Evolutionary conservation across 2,113 vertebrate genomes (phyloP), one percentile per base, ranked within the genome.

Genomic region (Passer montanus): DNA sequence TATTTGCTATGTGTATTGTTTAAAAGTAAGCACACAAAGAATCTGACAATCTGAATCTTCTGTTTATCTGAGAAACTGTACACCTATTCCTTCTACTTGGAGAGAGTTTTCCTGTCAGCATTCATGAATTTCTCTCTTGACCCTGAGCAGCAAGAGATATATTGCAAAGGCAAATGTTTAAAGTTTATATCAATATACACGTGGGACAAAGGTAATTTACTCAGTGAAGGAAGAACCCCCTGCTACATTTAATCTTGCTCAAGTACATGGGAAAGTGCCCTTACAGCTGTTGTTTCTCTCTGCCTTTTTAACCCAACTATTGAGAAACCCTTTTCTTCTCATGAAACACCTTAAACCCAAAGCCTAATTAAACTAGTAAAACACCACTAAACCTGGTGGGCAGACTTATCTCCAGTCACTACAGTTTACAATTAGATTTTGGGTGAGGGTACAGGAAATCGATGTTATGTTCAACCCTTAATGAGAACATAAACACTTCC

Each of bases 141-240:
- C 93, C 68, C 94, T 79, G 72, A 96, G 94, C 95, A 96, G 93
- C 35, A 72, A 97, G 87, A 97, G 96, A 93, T 93, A 97, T 97
- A 97, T 91, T 94, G 97, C 95, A 97, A 97, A 98, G 95, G 96
- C 97, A 97, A 97, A 95, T 83, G 93, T 94, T 94, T 95, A 96
- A 94, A 97, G 96, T 97, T 97, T 97, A 91, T 96, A 97, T 97
- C 97, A 97, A 97, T 97, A 97, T 87, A 94, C 97, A 97, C 90
- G n/a, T 84, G 94, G 97, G 97, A 98, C 96, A 83, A 84, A 97
- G 72, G 91, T 96, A 97, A 97, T 98, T 97, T 97, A 96, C 97
- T 97, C 94, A 79, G 90, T 64, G 69, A 94, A 97, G 94, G 93
- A 97, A 97, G 95, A 97, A 91, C 82, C 74, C 91, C 93, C 96